Evolutionary conservation across 2,888 invertebrate genomes (phyloP).

Genomic region (Polydrusus pterygomalis): DNA sequence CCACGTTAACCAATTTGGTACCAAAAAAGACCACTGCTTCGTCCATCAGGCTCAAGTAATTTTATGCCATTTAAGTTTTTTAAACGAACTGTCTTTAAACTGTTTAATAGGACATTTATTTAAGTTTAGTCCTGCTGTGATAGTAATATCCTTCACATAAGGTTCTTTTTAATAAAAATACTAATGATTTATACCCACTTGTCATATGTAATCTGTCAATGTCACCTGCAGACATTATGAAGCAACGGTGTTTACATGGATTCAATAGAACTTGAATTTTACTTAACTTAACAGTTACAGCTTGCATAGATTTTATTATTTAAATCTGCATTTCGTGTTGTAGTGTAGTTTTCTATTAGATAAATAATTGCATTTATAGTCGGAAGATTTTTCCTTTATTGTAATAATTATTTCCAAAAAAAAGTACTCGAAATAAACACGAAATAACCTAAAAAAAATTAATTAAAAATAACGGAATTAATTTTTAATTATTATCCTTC

Average conservation of each 20-base stretch:
- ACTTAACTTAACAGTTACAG: not conserved
- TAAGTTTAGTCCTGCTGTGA: constrained; percentile 54
- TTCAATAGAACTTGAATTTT: constrained; percentile 33
- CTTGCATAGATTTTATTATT: not conserved
- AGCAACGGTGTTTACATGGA: constrained; percentile 38
- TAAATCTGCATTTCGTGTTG: no score
- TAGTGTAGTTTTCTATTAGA: no score
- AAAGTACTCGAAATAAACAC: no score
- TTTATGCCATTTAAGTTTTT: constrained; percentile 56
- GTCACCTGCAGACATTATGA: constrained; percentile 46
- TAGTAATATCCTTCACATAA: constrained; percentile 51
- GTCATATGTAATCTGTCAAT: constrained; percentile 54
- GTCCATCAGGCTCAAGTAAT: constrained; percentile 53
- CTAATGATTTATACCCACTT: constrained; percentile 53
- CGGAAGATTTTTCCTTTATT: not conserved
- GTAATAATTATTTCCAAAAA: not conserved
- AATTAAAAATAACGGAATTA: not conserved
- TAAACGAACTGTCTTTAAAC: constrained; percentile 54
- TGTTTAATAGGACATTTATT: constrained; percentile 57
- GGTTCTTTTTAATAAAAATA: constrained; percentile 53
- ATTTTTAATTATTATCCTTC: constrained; percentile 5
- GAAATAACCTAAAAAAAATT: no score
- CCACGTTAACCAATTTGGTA: constrained; percentile 49
- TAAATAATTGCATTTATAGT: no score
- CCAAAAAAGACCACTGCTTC: constrained; percentile 48